Conservation (phyloP, 2,113 vertebrate genomes). For the Grantiella picta region DNA sequence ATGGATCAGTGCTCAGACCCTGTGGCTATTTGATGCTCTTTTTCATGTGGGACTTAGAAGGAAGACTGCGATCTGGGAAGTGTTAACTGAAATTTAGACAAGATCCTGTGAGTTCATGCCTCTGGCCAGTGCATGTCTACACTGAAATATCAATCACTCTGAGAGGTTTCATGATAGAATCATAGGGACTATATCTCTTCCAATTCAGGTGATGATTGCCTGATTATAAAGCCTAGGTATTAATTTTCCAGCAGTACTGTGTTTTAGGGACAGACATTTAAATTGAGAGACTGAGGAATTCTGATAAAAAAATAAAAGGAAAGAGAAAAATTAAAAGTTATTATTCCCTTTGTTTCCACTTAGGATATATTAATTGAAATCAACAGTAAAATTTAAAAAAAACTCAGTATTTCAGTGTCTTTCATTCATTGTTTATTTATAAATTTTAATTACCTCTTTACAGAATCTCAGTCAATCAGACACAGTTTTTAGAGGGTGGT, state of each 20-base stretch:
- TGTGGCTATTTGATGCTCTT: background rate
- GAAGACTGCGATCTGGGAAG: background rate
- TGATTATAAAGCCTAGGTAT: background rate
- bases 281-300: background rate
- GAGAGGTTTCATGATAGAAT: background rate
- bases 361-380: background rate
- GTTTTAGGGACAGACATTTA: background rate
- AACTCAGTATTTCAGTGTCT: fast-evolving
- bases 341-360: background rate
- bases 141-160: background rate
- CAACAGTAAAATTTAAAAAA: background rate
- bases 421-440: background rate
- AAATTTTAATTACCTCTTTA: background rate
- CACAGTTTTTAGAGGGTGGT: background rate
- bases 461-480: background rate
- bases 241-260: background rate
- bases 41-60: background rate
- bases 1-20: background rate
- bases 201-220: background rate
- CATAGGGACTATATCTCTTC: background rate
- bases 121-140: background rate
- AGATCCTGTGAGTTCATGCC: background rate
- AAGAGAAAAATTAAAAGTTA: background rate
- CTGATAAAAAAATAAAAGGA: background rate
- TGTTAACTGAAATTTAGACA: background rate